A percentile compares a stretch with the other conserved stretches of the same genome.
phyloP scores from a whole-genome alignment of 1,140 invertebrate genomes.

The Rhopalosiphum maidis region DNA sequence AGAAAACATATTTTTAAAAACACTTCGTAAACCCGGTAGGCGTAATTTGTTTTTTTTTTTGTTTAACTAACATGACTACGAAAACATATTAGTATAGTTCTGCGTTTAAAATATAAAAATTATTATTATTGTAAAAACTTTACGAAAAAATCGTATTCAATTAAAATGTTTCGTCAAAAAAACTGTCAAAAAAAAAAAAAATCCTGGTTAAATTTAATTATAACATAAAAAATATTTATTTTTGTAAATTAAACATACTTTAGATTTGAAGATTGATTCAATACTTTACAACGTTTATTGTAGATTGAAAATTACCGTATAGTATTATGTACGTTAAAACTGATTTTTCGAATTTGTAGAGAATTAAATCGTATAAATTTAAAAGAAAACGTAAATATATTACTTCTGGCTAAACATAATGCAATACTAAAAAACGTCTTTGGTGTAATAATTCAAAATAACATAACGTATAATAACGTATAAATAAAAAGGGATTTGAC shows the following conservation, averaged over 20 bases:
- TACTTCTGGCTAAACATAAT: slow-evolving; percentile 15
- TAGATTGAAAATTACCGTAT: neutral
- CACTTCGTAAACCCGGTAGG: neutral
- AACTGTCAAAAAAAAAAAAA: neutral
- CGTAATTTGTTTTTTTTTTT: neutral
- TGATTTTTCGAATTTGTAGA: neutral
- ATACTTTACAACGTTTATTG: neutral
- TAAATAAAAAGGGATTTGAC: slow-evolving; percentile 35
- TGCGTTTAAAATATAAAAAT: neutral
- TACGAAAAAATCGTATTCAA: too few relatives aligned
- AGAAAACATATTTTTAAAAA: neutral
- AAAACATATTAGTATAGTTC: neutral
- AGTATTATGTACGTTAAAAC: neutral
- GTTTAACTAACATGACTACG: neutral
- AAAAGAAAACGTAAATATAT: neutral
- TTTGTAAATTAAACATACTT: neutral
- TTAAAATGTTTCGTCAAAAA: neutral
- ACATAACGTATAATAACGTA: slow-evolving; percentile 12
- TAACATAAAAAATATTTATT: neutral
- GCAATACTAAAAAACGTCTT: slow-evolving; percentile 20
- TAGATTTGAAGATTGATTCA: neutral
- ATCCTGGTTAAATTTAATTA: neutral
- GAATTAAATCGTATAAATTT: slow-evolving; percentile 4
- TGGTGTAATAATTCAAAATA: slow-evolving; percentile 28
- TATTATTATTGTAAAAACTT: neutral